Base-by-base conservation (phyloP, 2,888 invertebrate species). In the Calameuta idolon region DNA sequence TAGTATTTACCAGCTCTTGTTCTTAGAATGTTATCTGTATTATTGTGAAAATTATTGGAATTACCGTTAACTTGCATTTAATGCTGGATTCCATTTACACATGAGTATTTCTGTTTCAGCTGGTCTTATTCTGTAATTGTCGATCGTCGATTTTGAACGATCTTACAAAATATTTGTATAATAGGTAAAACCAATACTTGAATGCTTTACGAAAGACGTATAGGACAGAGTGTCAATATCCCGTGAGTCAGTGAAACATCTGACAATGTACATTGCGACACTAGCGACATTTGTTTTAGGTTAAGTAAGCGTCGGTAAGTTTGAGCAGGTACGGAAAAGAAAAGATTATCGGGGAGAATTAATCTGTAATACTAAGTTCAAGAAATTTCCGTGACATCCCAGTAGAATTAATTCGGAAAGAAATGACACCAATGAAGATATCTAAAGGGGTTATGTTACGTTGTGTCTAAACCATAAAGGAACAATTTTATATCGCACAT, bases 371-470 rank as follows among this genome's bases (percentile, higher is more conserved):
- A 55, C 0, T 23, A 55, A 9, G 9, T 23, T 9, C 55, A 55
- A 55, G 55, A 55, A 55, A 23, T 55, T 55, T 55, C 55, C 5
- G 55, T 55, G 9, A 23, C 23, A 23, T 55, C 23, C 55, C 55
- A 55, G 55, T 23, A 55, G 23, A 55, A 55, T 55, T 55, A 55
- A 55, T 9, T 23, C 55, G 23, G 55, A 23, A 55, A 55, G 55
- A 9, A 55, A 55, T 55, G 71, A 71, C 71, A 71, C 31, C 12
- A 85, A 91, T 90, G 89, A 89, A 90, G 90, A 90, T 87, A 87
- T 90, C 88, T 86, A 82, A 82, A 83, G 85, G 90, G 82, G 83
- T 91, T 90, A 90, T 85, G 89, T 86, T 81, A 12, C 12, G 35
- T 4, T 33, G 85, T 78, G 79, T 76, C 75, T 78, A 76, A 82